Evolutionary conservation across 2,797 vertebrate genomes (phyloP).

Genomic region (Propithecus perrieri): DNA sequence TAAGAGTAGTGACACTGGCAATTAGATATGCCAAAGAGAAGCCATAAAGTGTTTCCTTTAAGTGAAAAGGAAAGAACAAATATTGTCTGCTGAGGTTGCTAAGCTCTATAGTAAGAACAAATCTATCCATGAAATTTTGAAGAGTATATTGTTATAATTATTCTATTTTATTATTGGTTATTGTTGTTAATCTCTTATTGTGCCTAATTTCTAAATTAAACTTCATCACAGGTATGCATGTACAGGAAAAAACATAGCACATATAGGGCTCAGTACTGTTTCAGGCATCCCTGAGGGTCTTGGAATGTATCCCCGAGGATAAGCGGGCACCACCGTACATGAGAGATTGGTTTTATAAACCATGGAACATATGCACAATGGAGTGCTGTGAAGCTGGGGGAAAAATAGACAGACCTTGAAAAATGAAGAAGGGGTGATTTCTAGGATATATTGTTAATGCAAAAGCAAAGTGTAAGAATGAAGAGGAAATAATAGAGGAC

Average conservation of each 20-base stretch:
- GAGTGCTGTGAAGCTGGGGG: background rate
- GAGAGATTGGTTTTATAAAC: background rate
- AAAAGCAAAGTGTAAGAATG: background rate
- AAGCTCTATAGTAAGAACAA: background rate
- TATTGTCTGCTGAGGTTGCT: background rate
- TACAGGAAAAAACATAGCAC: background rate
- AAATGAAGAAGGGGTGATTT: background rate
- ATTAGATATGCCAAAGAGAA: background rate
- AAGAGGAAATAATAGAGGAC: background rate
- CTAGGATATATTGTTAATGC: background rate
- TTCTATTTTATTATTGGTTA: background rate
- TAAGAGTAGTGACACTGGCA: background rate
- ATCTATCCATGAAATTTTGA: background rate
- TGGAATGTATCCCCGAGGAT: background rate
- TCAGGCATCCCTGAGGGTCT: background rate
- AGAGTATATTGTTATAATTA: background rate
- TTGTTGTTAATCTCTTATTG: background rate
- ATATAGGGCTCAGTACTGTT: background rate
- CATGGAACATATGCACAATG: accelerated
- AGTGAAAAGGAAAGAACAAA: background rate
- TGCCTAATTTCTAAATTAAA: background rate
- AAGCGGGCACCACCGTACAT: accelerated
- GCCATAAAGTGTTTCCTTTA: too few relatives aligned
- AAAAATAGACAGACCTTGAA: background rate
- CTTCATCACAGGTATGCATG: background rate